phyloP scores from a whole-genome alignment of 2,888 invertebrate species.

The Salticus scenicus region DNA sequence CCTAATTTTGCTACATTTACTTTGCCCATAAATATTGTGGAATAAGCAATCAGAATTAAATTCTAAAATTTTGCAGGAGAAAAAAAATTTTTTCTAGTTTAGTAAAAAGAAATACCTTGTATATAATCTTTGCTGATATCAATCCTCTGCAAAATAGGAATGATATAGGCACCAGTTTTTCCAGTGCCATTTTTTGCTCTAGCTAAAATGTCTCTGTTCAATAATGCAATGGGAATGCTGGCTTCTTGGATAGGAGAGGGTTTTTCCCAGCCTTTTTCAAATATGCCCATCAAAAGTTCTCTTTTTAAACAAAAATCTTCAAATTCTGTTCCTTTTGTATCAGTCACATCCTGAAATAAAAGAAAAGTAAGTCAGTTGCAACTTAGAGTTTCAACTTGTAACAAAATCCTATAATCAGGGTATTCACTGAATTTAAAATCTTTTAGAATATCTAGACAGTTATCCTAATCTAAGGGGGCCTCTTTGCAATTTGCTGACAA shows the following conservation, averaged over 20 bases:
- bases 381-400: too few relatives aligned
- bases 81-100: too few relatives aligned
- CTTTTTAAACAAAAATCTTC: constrained; percentile 99
- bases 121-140: constrained; percentile 88
- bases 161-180: constrained; percentile 99
- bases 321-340: constrained; percentile 99
- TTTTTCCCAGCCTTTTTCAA: constrained; percentile 99
- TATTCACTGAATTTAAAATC: too few relatives aligned
- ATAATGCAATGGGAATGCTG: constrained; percentile 97
- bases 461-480: too few relatives aligned
- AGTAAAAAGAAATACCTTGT: constrained; percentile 80
- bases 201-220: constrained; percentile 97
- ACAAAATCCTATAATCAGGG: too few relatives aligned
- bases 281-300: constrained; percentile 99
- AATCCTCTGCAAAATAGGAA: constrained; percentile 95
- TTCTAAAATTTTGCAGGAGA: too few relatives aligned
- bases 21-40: too few relatives aligned
- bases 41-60: too few relatives aligned
- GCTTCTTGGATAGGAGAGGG: constrained; percentile 99
- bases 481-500: too few relatives aligned
- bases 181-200: constrained; percentile 99
- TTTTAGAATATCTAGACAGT: too few relatives aligned
- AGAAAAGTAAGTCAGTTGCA: too few relatives aligned
- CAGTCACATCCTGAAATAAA: constrained; percentile 94
- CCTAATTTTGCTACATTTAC: too few relatives aligned